phyloP scores from a whole-genome alignment of 2,797 vertebrate genomes.

The Falco novaeseelandiae region DNA sequence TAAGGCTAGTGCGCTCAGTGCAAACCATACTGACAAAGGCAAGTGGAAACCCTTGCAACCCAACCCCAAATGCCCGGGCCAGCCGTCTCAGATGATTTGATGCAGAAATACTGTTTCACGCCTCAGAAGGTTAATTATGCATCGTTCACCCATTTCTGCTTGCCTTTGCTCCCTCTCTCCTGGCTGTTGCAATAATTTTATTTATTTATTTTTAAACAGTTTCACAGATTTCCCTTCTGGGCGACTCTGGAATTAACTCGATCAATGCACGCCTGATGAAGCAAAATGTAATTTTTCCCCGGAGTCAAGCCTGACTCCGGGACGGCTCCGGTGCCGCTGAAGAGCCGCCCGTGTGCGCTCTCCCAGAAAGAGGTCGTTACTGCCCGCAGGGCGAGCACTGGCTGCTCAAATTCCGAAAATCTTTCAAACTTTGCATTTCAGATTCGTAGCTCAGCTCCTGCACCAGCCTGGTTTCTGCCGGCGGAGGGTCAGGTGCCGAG shows the following conservation, averaged over 20 bases:
- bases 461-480: background rate
- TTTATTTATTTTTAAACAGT: constrained; percentile 42
- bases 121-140: constrained; percentile 17
- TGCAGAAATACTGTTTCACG: constrained; percentile 27
- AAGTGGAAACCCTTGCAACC: background rate
- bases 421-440: background rate
- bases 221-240: constrained; percentile 70
- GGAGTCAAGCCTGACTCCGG: constrained; percentile 26
- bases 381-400: background rate
- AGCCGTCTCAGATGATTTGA: background rate
- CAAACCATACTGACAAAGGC: fast-evolving
- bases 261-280: constrained; percentile 65
- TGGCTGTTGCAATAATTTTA: background rate
- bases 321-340: background rate
- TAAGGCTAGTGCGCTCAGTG: background rate
- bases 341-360: constrained; percentile 2
- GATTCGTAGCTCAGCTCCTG: background rate
- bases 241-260: constrained; percentile 69
- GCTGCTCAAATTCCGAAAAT: background rate
- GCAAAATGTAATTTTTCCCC: constrained; percentile 44
- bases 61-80: background rate
- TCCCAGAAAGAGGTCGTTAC: constrained; percentile 67
- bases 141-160: background rate
- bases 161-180: background rate
- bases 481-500: background rate